phyloP scores from a whole-genome alignment of 1,140 invertebrate genomes.

The Phthorimaea operculella region DNA sequence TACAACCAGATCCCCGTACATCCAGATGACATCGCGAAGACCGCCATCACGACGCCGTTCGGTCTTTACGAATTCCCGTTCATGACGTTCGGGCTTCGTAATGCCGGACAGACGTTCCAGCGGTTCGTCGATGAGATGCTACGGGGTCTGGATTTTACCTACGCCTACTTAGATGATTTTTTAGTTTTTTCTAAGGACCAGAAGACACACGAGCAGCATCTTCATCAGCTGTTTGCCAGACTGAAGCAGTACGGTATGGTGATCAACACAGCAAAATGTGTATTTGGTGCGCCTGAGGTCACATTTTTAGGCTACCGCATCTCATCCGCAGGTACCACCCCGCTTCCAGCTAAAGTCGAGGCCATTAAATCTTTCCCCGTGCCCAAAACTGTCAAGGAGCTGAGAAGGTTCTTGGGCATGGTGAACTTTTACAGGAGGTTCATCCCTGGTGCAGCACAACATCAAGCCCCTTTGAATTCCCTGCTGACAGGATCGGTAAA shows the following conservation, averaged over 20 bases:
- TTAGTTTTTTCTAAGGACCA: constrained; percentile 45
- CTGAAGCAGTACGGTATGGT: constrained; percentile 23
- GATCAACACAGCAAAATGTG: constrained; percentile 23
- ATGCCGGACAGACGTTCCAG: constrained; percentile 59
- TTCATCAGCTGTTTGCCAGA: constrained; percentile 20
- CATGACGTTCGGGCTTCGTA: constrained; percentile 49
- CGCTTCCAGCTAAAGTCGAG: constrained; percentile 12
- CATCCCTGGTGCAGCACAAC: constrained; percentile 26
- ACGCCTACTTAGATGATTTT: constrained; percentile 69
- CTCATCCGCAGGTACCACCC: neutral
- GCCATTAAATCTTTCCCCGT: constrained; percentile 29
- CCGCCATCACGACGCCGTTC: constrained; percentile 26
- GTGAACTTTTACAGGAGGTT: constrained; percentile 47
- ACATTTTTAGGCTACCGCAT: constrained; percentile 1
- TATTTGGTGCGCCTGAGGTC: constrained; percentile 9
- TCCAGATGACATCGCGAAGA: constrained; percentile 37
- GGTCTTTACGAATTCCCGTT: constrained; percentile 45
- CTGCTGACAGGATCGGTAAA: constrained; percentile 7
- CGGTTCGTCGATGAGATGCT: constrained; percentile 57
- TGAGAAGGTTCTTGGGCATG: constrained; percentile 50
- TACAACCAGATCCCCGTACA: constrained; percentile 60
- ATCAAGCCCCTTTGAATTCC: constrained; percentile 13
- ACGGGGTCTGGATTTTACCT: constrained; percentile 34
- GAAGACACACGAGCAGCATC: constrained; percentile 30
- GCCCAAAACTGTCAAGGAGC: constrained; percentile 25